Evolutionary conservation across 2,888 invertebrate genomes (phyloP), one percentile per base, ranked within the genome.

Genomic region (Acrobasis consociella): DNA sequence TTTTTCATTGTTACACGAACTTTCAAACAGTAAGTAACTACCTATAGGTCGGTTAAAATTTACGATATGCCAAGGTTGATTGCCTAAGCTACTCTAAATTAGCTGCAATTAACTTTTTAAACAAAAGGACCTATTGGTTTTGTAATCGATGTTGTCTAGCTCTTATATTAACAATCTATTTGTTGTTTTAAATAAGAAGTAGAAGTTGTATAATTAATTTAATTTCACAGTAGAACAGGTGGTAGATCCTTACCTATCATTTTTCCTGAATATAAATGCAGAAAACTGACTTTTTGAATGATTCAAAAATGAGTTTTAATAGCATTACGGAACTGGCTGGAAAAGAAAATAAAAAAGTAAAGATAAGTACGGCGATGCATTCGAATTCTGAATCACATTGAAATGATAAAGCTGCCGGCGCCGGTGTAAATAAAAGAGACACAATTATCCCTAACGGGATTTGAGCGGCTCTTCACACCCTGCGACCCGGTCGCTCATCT

Each of bases 381-480:
- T 56, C 63, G 69, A 75, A 73, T 73, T 71, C 67, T 67, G 70
- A 71, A 72, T 75, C 71, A 63, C 72, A 46, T 77, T 73, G 75
- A 49, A 77, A 75, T 78, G 72, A 75, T 77, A 79, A 73, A 75
- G 73, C 74, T 42, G 42, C 42, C 59, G 59, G 38, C 71, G 70
- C 69, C 74, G 79, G 76, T 82, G 80, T 83, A 82, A 83, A 85
- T 85, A 85, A 84, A 84, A 82, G 80, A 81, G 81, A 83, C 78
- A 77, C 82, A 84, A 84, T 86, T 86, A 86, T 82, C 82, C 74
- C 77, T 83, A 85, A 85, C 86, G 80, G 84, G 83, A 82, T 85
- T 83, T 81, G 78, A 73, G 78, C 75, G 80, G 76, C 80, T 81
- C 78, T 84, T 83, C 79, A 74, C 82, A 84, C 82, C 81, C 84